Conservation (phyloP, 1,140 invertebrate genomes). For the Epicauta chinensis region DNA sequence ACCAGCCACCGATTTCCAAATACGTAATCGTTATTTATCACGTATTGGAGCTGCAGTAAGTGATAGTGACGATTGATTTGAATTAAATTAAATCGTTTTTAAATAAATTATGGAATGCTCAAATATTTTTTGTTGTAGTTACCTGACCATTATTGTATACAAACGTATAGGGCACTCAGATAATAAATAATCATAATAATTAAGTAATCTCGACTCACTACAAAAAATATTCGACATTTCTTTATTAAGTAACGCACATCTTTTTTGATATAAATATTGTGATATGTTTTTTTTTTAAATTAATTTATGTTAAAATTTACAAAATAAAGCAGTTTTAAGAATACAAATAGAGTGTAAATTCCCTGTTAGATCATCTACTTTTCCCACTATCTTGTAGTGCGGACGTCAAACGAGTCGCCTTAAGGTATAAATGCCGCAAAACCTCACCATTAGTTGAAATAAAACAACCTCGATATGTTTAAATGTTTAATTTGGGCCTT, state of each 20-base stretch:
- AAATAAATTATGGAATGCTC: neutral
- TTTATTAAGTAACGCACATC: neutral
- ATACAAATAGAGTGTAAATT: too few species aligned
- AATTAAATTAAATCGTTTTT: neutral
- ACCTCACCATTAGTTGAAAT: too few species aligned
- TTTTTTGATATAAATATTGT: neutral
- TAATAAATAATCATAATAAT: neutral
- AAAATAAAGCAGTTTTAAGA: too few species aligned
- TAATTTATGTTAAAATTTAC: neutral
- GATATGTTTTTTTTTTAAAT: neutral
- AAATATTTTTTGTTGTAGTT: constrained; percentile 39
- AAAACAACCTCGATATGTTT: too few species aligned
- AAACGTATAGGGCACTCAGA: constrained; percentile 37
- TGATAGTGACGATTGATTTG: constrained; percentile 11
- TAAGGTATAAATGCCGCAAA: too few species aligned
- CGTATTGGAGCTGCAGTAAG: constrained; percentile 54
- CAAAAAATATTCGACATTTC: neutral
- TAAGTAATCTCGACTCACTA: constrained; percentile 3
- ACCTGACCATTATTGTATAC: constrained; percentile 37
- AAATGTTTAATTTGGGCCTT: too few species aligned
- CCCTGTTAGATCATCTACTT: too few species aligned
- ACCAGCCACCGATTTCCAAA: constrained; percentile 55
- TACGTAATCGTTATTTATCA: constrained; percentile 57
- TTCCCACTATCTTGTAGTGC: too few species aligned
- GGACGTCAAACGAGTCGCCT: too few species aligned